Conservation (phyloP, 1,140 invertebrate species). For the Achroia grisella region DNA sequence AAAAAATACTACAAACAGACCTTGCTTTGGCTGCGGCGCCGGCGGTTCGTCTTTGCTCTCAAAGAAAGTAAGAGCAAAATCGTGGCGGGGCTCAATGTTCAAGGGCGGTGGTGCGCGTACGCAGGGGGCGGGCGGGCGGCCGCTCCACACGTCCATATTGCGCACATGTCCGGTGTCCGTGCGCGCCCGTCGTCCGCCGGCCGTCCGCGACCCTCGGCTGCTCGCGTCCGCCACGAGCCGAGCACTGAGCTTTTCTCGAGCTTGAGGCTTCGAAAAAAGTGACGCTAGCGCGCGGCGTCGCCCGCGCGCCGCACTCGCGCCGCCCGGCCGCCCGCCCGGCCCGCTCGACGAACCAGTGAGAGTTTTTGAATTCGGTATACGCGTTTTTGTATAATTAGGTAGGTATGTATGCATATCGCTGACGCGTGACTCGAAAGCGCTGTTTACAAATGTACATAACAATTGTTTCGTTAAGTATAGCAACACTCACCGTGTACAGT, state of each 20-base stretch:
- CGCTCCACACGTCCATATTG: constrained; percentile 55
- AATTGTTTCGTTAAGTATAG: too few relatives aligned
- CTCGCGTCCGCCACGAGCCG: constrained; percentile 14
- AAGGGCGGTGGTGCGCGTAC: constrained; percentile 34
- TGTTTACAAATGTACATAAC: constrained; percentile 2
- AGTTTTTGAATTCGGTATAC: constrained; percentile 22
- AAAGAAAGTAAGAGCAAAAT: constrained; percentile 41
- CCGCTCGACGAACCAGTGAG: constrained; percentile 23
- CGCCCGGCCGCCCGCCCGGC: too few relatives aligned
- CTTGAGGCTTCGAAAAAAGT: constrained; percentile 11
- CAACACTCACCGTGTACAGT: too few relatives aligned
- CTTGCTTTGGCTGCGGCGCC: constrained; percentile 37
- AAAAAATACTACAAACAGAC: too few relatives aligned
- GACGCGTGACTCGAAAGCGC: constrained; percentile 5
- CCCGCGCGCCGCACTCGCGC: constrained; percentile 14
- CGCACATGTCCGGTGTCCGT: constrained; percentile 28
- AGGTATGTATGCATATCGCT: constrained; percentile 4
- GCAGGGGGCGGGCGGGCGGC: constrained; percentile 36
- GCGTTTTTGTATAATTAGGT: constrained; percentile 24
- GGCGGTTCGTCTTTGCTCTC: constrained; percentile 30
- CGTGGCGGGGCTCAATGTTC: constrained; percentile 25
- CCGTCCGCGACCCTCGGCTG: constrained; percentile 36
- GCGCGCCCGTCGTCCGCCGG: constrained; percentile 8
- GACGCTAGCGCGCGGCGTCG: constrained; percentile 22
- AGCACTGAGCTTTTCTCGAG: constrained; percentile 5